Conservation (phyloP, 2,888 invertebrate species). For the Biston stratarius region DNA sequence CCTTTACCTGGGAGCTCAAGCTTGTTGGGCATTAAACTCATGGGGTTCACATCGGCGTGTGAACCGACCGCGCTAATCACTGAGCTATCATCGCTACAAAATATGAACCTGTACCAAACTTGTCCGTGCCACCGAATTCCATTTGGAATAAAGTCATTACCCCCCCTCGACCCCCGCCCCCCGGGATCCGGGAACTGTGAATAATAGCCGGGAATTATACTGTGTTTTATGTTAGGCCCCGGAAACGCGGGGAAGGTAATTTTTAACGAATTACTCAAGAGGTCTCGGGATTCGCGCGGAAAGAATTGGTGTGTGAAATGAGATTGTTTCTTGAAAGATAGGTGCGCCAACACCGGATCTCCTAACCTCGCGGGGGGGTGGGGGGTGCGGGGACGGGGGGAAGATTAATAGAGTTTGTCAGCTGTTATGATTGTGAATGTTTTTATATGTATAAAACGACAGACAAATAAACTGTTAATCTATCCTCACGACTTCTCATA, state of each 20-base stretch:
- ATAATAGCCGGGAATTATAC: constrained; percentile 74
- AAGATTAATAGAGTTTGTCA: constrained; percentile 13
- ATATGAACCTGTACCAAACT: constrained; percentile 34
- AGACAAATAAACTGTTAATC: neutral
- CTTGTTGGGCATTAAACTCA: too few relatives aligned
- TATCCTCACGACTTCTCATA: neutral
- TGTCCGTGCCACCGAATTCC: constrained; percentile 61
- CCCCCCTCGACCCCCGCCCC: constrained; percentile 43
- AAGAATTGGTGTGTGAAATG: constrained; percentile 74
- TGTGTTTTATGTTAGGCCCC: constrained; percentile 68
- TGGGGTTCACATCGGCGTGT: too few relatives aligned
- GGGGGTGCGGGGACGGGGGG: neutral
- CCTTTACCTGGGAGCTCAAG: too few relatives aligned
- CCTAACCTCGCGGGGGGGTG: neutral
- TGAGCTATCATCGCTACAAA: too few relatives aligned
- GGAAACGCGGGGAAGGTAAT: constrained; percentile 51
- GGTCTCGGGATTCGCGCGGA: constrained; percentile 63
- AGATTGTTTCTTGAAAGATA: constrained; percentile 60
- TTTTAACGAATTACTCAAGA: constrained; percentile 69
- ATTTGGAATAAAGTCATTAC: constrained; percentile 71
- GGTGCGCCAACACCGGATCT: constrained; percentile 19
- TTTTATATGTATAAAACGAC: neutral
- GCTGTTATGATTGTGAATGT: neutral
- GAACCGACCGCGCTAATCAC: too few relatives aligned
- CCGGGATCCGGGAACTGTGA: constrained; percentile 69